Evolutionary conservation across 2,113 vertebrate genomes (phyloP), one percentile per base, ranked within the genome.

Genomic region (Poeciliopsis prolifica): DNA sequence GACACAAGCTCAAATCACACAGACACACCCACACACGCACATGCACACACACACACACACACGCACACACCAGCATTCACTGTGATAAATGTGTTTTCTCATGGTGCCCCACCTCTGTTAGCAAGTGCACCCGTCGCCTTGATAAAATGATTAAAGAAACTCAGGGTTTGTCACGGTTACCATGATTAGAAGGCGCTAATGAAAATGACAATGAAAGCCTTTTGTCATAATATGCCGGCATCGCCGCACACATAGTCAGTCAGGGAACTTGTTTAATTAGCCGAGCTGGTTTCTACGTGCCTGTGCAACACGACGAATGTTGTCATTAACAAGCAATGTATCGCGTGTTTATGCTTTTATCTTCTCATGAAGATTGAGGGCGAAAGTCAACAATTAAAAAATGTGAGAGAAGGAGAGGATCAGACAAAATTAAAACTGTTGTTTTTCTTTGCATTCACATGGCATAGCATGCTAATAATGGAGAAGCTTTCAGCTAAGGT

Each of bases 121-220:
- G 90, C 65, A 70, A 74, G 76, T 75, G 84, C 80, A 73, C 77
- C 80, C 85, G 76, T 88, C 74, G 80, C 91, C 88, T 92, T 91
- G 89, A 92, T 94, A 91, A 92, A 92, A 92, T 93, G 91, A 94
- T 94, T 92, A 93, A 89, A 88, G 86, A 90, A 94, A 90, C 77
- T 90, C 80, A 33, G 83, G 74, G 87, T 94, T 94, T 94, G 93
- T 93, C 93, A 93, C 81, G 84, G 85, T 75, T 81, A 78, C 89
- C 72, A 33, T 92, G 93, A 93, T 94, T 93, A 93, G 87, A 90
- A 86, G 71, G 68, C 58, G 31, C 88, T 92, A 92, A 93, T 93
- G 91, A 94, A 92, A 92, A 90, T 82, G 88, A 90, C 91, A 91
- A 86, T 85, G 78, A 85, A 89, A 85, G 80, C 73, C 85, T 87